These are phyloP conservation scores for Mylabris sibirica DNA, from an alignment of 2,888 invertebrate genomes.

Conservation along the genomic window DNA sequence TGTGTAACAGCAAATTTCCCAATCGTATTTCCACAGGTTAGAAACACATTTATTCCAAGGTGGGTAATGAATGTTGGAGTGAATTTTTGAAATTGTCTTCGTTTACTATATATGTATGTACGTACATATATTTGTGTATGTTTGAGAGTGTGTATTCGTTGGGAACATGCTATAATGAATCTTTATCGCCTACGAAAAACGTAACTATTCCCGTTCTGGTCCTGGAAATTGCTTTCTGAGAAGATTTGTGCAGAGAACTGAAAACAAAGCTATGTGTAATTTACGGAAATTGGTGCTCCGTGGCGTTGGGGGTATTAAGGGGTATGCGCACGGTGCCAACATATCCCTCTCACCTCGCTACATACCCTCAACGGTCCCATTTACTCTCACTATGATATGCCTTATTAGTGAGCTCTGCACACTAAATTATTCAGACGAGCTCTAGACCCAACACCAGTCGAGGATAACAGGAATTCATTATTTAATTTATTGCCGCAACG, in stretches of 20 bases:
- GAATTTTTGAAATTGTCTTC: slow-evolving; percentile 45
- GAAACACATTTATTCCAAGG: slow-evolving; percentile 45
- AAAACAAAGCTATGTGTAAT: slow-evolving; percentile 66
- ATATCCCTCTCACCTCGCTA: slow-evolving; percentile 17
- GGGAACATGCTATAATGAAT: slow-evolving; percentile 60
- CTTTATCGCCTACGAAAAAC: slow-evolving; percentile 63
- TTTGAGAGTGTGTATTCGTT: slow-evolving; percentile 46
- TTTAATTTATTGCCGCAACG: slow-evolving; percentile 43
- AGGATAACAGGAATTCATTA: slow-evolving; percentile 45
- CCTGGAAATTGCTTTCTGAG: slow-evolving; percentile 63
- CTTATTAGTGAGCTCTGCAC: slow-evolving; percentile 50
- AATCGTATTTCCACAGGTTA: slow-evolving; percentile 29
- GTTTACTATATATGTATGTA: neutral
- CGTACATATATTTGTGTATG: neutral
- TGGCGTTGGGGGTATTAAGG: slow-evolving; percentile 46
- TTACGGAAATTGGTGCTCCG: slow-evolving; percentile 63
- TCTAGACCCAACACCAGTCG: slow-evolving; percentile 36
- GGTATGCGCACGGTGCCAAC: slow-evolving; percentile 29
- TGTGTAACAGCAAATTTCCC: slow-evolving; percentile 29
- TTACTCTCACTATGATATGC: slow-evolving; percentile 50
- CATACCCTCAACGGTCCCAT: slow-evolving; percentile 31
- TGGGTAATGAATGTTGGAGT: slow-evolving; percentile 49
- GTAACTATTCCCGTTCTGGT: slow-evolving; percentile 58
- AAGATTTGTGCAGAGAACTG: slow-evolving; percentile 63
- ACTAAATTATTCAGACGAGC: slow-evolving; percentile 49